Conservation (phyloP, 2,888 invertebrate genomes). For the Drosophila anomalipes region DNA sequence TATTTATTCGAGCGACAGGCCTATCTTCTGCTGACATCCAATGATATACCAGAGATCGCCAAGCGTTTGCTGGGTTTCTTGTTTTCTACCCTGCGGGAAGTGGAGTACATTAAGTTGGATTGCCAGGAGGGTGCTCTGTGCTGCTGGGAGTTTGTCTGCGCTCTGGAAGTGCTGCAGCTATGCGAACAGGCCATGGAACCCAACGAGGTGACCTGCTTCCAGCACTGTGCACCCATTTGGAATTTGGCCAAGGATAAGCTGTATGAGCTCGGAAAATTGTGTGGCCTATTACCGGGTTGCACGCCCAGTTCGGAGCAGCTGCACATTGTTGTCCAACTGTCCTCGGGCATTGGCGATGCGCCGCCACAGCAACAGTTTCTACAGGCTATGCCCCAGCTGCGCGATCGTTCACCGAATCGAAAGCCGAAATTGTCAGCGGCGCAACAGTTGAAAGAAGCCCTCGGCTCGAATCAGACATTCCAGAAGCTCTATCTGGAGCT, state of each 20-base stretch:
- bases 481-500: slow-evolving; percentile 96
- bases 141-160: slow-evolving; percentile 97
- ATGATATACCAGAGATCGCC: slow-evolving; percentile 89
- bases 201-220: slow-evolving; percentile 90
- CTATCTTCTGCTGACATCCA: slow-evolving; percentile 88
- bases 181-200: slow-evolving; percentile 90
- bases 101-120: slow-evolving; percentile 92
- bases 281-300: slow-evolving; percentile 94
- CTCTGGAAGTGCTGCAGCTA: slow-evolving; percentile 93
- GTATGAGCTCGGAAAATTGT: slow-evolving; percentile 92
- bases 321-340: slow-evolving; percentile 94
- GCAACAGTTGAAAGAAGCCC: slow-evolving; percentile 94
- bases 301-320: slow-evolving; percentile 94
- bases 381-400: slow-evolving; percentile 81
- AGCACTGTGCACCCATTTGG: slow-evolving; percentile 94
- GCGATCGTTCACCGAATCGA: slow-evolving; percentile 86
- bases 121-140: slow-evolving; percentile 93
- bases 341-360: slow-evolving; percentile 95
- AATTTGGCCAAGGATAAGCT: slow-evolving; percentile 94
- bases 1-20: slow-evolving; percentile 97
- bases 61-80: slow-evolving; percentile 95
- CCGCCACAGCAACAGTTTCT: slow-evolving; percentile 84
- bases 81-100: slow-evolving; percentile 94
- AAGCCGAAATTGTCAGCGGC: slow-evolving; percentile 87
- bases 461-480: slow-evolving; percentile 95